A percentile compares a stretch with the other conserved stretches of the same genome.
Conservation (phyloP, 2,888 invertebrate genomes). For the Drosophila pseudotakahashii region DNA sequence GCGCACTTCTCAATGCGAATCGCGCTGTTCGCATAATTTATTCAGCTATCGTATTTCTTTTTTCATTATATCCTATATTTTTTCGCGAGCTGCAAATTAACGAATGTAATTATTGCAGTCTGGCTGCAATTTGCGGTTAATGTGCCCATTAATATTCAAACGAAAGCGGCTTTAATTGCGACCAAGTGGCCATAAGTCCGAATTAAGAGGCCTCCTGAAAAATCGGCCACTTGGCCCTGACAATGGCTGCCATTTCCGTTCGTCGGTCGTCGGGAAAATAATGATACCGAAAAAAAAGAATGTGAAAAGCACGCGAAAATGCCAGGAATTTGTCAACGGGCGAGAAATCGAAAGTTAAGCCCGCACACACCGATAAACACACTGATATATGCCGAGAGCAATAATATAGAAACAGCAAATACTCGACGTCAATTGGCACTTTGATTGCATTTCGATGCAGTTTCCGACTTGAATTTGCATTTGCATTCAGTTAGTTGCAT, state of each 20-base stretch:
- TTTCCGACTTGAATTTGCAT: constrained; percentile 48
- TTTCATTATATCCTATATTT: neutral
- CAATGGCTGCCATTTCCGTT: constrained; percentile 35
- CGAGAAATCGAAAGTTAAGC: constrained; percentile 65
- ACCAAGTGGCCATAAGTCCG: constrained; percentile 30
- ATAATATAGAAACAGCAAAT: constrained; percentile 36
- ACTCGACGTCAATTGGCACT: constrained; percentile 54
- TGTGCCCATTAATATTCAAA: constrained; percentile 34
- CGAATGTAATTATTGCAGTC: constrained; percentile 29
- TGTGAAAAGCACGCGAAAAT: constrained; percentile 43
- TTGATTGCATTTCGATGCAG: constrained; percentile 71
- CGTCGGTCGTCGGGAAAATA: neutral
- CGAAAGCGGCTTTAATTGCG: constrained; percentile 55
- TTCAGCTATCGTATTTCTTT: constrained; percentile 10
- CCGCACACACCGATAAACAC: neutral
- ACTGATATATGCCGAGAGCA: neutral
- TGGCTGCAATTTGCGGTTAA: constrained; percentile 34
- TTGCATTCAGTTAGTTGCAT: constrained; percentile 71
- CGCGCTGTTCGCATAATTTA: neutral
- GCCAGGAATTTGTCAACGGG: constrained; percentile 65
- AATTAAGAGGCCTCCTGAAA: constrained; percentile 5
- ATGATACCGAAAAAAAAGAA: neutral
- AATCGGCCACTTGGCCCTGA: constrained; percentile 31
- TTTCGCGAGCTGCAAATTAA: constrained; percentile 15
- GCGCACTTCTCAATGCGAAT: neutral